Base-by-base conservation (phyloP, 2,113 vertebrate species). In the Odontesthes bonariensis region DNA sequence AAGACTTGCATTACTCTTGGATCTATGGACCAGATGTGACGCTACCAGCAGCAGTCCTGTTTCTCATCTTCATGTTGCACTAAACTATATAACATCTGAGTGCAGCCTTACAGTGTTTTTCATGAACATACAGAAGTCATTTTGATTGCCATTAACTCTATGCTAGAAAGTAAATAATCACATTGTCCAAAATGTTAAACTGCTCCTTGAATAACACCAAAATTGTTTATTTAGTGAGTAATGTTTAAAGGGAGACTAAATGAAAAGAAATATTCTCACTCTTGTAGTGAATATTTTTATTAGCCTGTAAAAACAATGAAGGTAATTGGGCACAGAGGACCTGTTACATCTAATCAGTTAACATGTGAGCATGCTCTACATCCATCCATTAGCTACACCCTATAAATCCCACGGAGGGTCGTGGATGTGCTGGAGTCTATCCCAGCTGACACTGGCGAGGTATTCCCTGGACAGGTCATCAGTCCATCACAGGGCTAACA, bases 281-380 rank as follows among this genome's bases (percentile, higher is more conserved):
- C 19, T 51, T 10, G 62, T 8, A 12, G 12, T 53, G 31, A 65
- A 66, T 66, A 53, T 66, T 66, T 51, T 57, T 10, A 38, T 66
- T 58, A 47, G 1, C 11, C 5, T 42, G 53, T 47, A 51, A 38
- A 65, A 56, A 74, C 14, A 66, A 65, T 1, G 17, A 27, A 38
- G 32, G n/a, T 38, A 38, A 38, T 20, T 52, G 32, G 32, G 47
- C 47, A 38, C 32, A 0, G 13, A 35, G 27, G 54, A 31, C 8
- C 0, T 6, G 53, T 58, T 38, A 2, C 32, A 7, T n/a, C 47
- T 51, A 53, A 53, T 35, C 44, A 6, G 20, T 64, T 63, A 46
- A 17, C 51, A 33, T 14, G 16, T 44, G 38, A 13, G 17, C 2
- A 31, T 19, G 42, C 22, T 63, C 20, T 22, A 32, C 32, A 6